These are phyloP conservation scores for Periplaneta americana DNA, from an alignment of 1,140 invertebrate genomes.

Conservation along the genomic window DNA sequence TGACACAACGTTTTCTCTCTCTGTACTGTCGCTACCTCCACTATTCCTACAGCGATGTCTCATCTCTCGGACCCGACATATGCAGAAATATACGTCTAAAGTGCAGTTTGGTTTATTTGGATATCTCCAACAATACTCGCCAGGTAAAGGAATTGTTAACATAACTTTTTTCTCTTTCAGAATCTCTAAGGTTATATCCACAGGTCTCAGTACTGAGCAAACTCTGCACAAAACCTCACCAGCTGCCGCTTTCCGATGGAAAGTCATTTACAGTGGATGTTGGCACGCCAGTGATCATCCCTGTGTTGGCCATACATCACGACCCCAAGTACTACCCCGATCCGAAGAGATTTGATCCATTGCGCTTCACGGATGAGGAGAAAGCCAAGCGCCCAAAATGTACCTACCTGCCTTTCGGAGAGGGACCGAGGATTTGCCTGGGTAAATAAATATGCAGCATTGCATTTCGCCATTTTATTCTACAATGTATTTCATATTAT, in stretches of 20 bases:
- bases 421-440: constrained; percentile 57
- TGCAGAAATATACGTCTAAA: too few relatives aligned
- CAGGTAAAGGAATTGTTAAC: too few relatives aligned
- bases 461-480: neutral
- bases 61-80: too few relatives aligned
- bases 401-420: constrained; percentile 54
- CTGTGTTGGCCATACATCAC: constrained; percentile 41
- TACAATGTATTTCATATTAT: too few relatives aligned
- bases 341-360: constrained; percentile 57
- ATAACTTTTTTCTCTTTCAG: constrained; percentile 24
- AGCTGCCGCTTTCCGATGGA: constrained; percentile 26
- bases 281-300: constrained; percentile 33
- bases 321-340: constrained; percentile 52
- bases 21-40: too few relatives aligned
- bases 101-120: too few relatives aligned
- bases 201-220: constrained; percentile 27
- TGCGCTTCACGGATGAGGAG: constrained; percentile 50
- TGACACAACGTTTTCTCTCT: too few relatives aligned
- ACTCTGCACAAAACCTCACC: constrained; percentile 30
- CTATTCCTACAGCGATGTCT: too few relatives aligned
- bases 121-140: too few relatives aligned
- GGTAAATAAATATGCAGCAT: constrained; percentile 30
- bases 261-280: constrained; percentile 36
- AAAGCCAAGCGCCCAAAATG: constrained; percentile 33
- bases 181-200: constrained; percentile 36